Percentiles rank a stretch among this genome's conserved stretches.
Conservation (phyloP, 1,140 invertebrate species). For the Pseudomyrmex dendroicus region DNA sequence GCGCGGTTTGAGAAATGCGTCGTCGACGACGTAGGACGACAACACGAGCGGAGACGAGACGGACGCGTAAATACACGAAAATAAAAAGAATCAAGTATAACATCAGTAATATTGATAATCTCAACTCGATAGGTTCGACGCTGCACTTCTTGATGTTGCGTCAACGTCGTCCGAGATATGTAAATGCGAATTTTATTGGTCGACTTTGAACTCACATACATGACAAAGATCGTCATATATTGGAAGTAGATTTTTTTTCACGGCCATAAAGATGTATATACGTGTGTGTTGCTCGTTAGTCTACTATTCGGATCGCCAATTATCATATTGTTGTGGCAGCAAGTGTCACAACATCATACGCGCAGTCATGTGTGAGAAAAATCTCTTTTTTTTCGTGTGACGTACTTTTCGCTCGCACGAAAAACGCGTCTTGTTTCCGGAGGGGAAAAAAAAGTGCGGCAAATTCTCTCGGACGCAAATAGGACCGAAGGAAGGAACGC, state of each 20-base stretch:
- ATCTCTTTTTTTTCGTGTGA: not conserved
- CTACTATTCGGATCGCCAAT: not conserved
- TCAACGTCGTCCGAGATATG: not conserved
- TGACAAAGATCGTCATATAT: too few relatives aligned
- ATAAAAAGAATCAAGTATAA: slow-evolving; percentile 8
- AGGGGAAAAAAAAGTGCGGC: slow-evolving; percentile 4
- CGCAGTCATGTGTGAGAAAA: not conserved
- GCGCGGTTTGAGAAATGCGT: slow-evolving; percentile 30
- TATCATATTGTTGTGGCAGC: not conserved
- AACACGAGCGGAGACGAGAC: slow-evolving; percentile 1
- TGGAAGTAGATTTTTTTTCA: not conserved
- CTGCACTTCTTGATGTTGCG: too few relatives aligned
- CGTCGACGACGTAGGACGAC: not conserved
- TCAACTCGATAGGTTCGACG: not conserved
- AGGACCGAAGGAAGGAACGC: slow-evolving; percentile 22
- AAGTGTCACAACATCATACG: not conserved
- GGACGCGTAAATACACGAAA: not conserved
- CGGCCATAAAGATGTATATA: too few relatives aligned
- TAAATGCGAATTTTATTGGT: not conserved
- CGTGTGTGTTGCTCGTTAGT: too few relatives aligned
- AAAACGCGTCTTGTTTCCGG: not conserved
- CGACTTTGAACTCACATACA: not conserved
- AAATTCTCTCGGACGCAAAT: not conserved
- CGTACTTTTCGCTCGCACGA: not conserved
- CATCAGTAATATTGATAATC: slow-evolving; percentile 18